phyloP scores from a whole-genome alignment of 2,888 invertebrate genomes.

The Netelia virgata region DNA sequence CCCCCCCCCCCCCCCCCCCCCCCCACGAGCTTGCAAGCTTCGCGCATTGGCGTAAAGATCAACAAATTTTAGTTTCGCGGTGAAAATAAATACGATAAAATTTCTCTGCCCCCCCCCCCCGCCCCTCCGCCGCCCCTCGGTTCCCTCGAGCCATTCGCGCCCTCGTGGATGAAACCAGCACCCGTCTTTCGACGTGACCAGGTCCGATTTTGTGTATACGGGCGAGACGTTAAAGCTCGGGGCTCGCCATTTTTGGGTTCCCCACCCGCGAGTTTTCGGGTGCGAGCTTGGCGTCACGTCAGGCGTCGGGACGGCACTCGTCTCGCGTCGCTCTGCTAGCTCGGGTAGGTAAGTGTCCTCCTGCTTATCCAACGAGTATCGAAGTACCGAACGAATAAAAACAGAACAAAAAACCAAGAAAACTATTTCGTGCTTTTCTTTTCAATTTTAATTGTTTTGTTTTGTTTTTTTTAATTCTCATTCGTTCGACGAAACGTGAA shows the following conservation, averaged over 20 bases:
- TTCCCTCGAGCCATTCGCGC: not conserved
- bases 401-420: not conserved
- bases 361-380: conserved; percentile 51
- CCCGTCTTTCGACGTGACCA: conserved; percentile 56
- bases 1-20: not conserved
- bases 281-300: conserved; percentile 68
- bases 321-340: conserved; percentile 84
- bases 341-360: conserved; percentile 84
- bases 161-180: conserved; percentile 52
- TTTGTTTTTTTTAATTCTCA: not conserved
- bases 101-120: not conserved
- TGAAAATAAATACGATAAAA: conserved; percentile 54
- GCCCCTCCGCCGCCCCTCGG: not conserved
- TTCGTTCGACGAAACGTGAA: not conserved
- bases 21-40: conserved; percentile 46
- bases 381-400: no score
- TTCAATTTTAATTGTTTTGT: not conserved
- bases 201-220: conserved; percentile 26
- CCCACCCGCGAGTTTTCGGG: conserved; percentile 78
- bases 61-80: conserved; percentile 23
- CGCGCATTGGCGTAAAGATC: conserved; percentile 61
- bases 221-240: conserved; percentile 71
- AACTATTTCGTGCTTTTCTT: not conserved
- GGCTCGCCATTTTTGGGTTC: conserved; percentile 85
- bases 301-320: conserved; percentile 79